Base-by-base conservation (phyloP, 2,113 vertebrate species). In the Zosterops pallidus region DNA sequence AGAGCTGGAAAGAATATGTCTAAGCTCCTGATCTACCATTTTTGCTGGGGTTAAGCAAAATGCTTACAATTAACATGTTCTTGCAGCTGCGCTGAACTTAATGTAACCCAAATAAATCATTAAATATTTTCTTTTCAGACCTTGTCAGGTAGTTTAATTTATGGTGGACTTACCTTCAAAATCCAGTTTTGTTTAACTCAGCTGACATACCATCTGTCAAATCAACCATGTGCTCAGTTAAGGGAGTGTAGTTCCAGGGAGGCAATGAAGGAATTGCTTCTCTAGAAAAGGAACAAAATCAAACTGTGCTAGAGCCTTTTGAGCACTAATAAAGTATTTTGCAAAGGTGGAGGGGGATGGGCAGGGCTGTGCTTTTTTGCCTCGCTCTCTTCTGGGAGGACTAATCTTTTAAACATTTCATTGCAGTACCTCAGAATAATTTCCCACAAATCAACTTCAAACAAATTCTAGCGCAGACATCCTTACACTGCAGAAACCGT, bases 91-190 rank as follows among this genome's bases (percentile, higher is more conserved):
- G 3, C 12, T 83, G 47, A 42, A 29, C 91, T 79, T 37, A 84
- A 31, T 56, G 9, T 78, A 89, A 55, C 60, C 59, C 35, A 42
- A 65, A 55, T 67, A 82, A 47, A 46, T 96, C 29, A 84, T 82
- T 75, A 75, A 89, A 44, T 76, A 20, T 35, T 47, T 72, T 75
- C 2, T 78, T 89, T 65, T 22, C 53, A 56, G 57, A 63, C 44
- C 46, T 29, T 84, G 44, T 60, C 57, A 85, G 11, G 33, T 64
- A 78, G 47, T 62, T 94, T 71, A 86, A 56, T 91, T 93, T 91
- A 83, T 93, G 65, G 52, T 91, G 87, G 74, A 70, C 4, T 92
- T 94, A 59, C 42, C 77, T 85, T 87, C 65, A 91, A 53, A 93
- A 82, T 71, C 14, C 28, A 44, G 35, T 75, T 91, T 65, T 80